Evolutionary conservation across 2,113 vertebrate species (phyloP).

Genomic region (Nestor notabilis): DNA sequence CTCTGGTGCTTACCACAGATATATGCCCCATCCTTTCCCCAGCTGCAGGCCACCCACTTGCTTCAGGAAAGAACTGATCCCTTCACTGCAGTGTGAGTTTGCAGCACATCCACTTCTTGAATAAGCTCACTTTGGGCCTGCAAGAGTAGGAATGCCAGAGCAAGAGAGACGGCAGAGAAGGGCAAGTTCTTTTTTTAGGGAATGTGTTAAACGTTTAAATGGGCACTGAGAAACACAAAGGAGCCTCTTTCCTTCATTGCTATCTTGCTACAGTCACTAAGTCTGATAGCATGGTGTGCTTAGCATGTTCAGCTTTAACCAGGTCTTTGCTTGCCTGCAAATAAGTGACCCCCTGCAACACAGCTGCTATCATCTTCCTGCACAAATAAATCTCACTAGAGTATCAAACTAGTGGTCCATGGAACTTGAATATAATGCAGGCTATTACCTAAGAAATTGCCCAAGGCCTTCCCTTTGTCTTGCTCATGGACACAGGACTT

Average conservation of each 20-base stretch:
- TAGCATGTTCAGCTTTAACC: background rate
- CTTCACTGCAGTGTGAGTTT: background rate
- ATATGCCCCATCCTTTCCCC: background rate
- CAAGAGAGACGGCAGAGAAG: background rate
- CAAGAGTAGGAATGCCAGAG: background rate
- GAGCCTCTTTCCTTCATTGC: background rate
- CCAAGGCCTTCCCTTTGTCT: background rate
- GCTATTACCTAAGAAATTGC: background rate
- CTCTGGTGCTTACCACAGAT: fast-evolving
- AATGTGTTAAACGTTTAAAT: background rate
- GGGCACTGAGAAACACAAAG: background rate
- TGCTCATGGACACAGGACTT: background rate
- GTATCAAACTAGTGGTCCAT: background rate
- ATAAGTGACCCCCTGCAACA: background rate
- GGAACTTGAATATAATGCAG: background rate
- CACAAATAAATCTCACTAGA: background rate
- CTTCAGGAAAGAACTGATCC: background rate
- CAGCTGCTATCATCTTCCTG: background rate
- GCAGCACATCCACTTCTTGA: background rate
- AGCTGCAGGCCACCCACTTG: background rate
- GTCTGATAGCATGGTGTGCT: background rate
- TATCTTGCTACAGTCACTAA: background rate
- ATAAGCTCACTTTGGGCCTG: background rate
- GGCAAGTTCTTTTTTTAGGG: background rate
- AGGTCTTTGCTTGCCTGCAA: background rate